Percentiles rank a stretch among this genome's conserved stretches.
These are phyloP conservation scores for Acanthornis magna DNA, from an alignment of 2,797 vertebrate genomes.

Conservation along the genomic window DNA sequence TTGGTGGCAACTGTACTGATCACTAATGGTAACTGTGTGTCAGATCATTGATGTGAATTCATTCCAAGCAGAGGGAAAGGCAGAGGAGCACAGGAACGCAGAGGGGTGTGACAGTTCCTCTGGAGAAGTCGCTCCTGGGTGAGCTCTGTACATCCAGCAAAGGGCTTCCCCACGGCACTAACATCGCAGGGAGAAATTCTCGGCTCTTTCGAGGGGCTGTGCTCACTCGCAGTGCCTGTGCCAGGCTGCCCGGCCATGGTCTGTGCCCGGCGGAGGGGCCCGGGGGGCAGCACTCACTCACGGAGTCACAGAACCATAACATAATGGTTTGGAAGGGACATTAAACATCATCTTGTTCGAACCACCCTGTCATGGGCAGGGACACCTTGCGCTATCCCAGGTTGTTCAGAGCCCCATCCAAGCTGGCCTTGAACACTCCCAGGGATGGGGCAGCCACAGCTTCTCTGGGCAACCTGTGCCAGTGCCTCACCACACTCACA, in stretches of 20 bases:
- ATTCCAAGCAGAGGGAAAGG: fast-evolving
- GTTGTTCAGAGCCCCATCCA: fast-evolving
- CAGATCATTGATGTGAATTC: no score
- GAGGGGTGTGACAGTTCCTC: background rate
- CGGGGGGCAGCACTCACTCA: fast-evolving
- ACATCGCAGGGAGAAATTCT: fast-evolving
- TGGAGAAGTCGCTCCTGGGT: fast-evolving
- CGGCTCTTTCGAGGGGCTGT: fast-evolving
- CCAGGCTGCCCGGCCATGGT: background rate
- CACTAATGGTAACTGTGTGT: background rate
- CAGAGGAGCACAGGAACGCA: fast-evolving
- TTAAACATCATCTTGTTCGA: background rate
- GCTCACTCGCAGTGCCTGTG: background rate
- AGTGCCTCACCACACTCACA: fast-evolving
- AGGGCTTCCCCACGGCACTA: no score
- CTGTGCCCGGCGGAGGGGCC: fast-evolving
- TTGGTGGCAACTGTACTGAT: background rate
- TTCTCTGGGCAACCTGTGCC: background rate
- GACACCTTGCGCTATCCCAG: background rate
- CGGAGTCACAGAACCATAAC: no score
- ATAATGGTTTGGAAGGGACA: background rate
- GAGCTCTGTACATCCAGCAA: fast-evolving
- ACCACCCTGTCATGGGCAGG: fast-evolving
- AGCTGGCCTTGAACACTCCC: fast-evolving
- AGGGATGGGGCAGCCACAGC: background rate